These are phyloP conservation scores for Selenia dentaria DNA, from an alignment of 2,888 invertebrate species.

Conservation along the genomic window DNA sequence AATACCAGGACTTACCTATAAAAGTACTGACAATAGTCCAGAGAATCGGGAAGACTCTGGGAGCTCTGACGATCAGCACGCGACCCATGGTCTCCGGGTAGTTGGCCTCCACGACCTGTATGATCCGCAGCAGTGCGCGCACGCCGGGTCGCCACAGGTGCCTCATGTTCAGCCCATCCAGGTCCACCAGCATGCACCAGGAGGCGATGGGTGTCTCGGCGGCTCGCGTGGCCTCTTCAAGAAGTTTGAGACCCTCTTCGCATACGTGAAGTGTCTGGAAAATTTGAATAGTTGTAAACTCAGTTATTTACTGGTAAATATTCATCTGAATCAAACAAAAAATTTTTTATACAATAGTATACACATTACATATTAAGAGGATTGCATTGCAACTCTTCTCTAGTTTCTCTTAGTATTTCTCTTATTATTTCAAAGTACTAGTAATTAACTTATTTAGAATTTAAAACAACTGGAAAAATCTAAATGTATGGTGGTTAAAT, in stretches of 20 bases:
- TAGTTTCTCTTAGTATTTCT: too few species aligned
- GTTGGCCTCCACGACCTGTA: conserved; percentile 93
- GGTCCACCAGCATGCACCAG: conserved; percentile 95
- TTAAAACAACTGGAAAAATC: too few species aligned
- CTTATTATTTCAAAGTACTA: too few species aligned
- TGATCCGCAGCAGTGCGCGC: conserved; percentile 86
- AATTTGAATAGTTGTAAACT: too few species aligned
- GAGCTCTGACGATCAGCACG: conserved; percentile 95
- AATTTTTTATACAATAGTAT: too few species aligned
- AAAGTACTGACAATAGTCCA: conserved; percentile 98
- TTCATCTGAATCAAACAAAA: too few species aligned
- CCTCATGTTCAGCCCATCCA: conserved; percentile 97
- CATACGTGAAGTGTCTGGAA: conserved; percentile 92
- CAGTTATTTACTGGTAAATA: too few species aligned
- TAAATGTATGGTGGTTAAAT: too few species aligned
- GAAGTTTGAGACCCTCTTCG: conserved; percentile 94
- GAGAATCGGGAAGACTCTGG: conserved; percentile 96
- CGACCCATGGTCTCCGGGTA: conserved; percentile 98
- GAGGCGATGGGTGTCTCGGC: conserved; percentile 93
- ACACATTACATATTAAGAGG: too few species aligned
- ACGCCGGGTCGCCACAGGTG: conserved; percentile 98
- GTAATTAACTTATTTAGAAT: too few species aligned
- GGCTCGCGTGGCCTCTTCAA: conserved; percentile 93
- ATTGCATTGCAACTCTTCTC: too few species aligned
- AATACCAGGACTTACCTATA: too few species aligned